Evolutionary conservation across 2,888 invertebrate genomes (phyloP), one percentile per base, ranked within the genome.

Genomic region (Drosophila austrosaltans): DNA sequence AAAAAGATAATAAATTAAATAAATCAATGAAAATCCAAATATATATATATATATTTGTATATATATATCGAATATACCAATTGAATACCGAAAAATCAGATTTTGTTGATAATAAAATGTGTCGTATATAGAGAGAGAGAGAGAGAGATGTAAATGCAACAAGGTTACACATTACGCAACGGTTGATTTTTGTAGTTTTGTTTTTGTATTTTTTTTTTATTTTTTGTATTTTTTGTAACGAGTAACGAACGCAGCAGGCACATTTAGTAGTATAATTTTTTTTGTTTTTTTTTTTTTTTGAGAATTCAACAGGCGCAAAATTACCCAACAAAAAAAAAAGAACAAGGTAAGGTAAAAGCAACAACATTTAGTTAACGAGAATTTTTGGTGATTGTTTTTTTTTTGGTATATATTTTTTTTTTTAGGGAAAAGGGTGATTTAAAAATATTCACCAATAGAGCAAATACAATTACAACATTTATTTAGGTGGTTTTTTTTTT

Each of bases 171-270:
- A 87, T 80, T 85, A 87, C 88, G 83, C 71, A 86, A 86, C 81
- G 79, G 42, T 67, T 63, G 44, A 25, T 48, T 44, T 53, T 66
- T 39, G 30, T 63, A 63, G 62, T 56, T 57, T 3, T 22, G 28
- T 44, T 30, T 4, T 12, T 20, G 44, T 69, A 65, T 75, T 62
- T 8, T 5, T 42, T 63, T 32, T 48, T 53, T 39, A 57, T 30
- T 53, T 39, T 64, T 30, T 44, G 4, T 22, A 10, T 40, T 66
- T 39, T 64, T 82, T 84, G 81, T 83, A 85, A 86, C 87, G 79
- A 83, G 80, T 89, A 89, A 85, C 89, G 71, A 85, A 85, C 85
- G 89, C 82, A 89, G 85, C 89, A 85, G 87, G 85, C 89, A 85
- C 82, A 85, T 89, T 84, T 70, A 84, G 73, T 74, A 48, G 8